Evolutionary conservation across 2,797 vertebrate genomes (phyloP), one percentile per base, ranked within the genome.

Genomic region (Micrastur ruficollis): DNA sequence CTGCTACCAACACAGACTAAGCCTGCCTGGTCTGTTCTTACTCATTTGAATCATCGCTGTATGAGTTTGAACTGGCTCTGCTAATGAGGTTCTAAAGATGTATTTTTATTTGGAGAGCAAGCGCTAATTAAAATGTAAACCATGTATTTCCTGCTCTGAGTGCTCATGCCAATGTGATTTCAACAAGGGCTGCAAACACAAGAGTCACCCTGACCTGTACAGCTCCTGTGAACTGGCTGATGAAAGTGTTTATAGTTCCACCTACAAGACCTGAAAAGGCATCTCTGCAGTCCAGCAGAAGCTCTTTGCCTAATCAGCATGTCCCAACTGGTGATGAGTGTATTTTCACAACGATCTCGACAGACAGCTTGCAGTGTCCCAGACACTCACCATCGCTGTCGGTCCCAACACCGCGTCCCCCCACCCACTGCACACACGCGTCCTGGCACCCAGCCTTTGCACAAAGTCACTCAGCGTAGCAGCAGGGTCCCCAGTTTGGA

Each of bases 371-470:
- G 8, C 55, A 7, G 67, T 1, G 5, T 21, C 75, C 88, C 62
- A 5, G 31, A 7, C 13, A 0, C 55, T 34, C 63, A 16, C 22
- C 26, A 1, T 1, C 1, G 20, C 75, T 12, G 4, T 4, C 3
- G 3, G 27, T 34, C 62, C 67, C 2, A 3, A 8, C 2, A 8
- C 66, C 4, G 1, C 2, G 0, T 29, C 66, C 27, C 42, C 36
- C 20, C 0, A 0, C 16, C 22, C 4, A 1, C 56, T 3, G 22
- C 50, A 7, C 61, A 3, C 62, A 3, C 2, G 0, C 42, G 2
- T 40, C 53, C 55, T 10, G 52, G 34, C 34, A 26, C 14, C 0
- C 4, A 19, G 26, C 9, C 61, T 36, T 38, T 3, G 3, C 61
- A 53, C 36, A 13, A 5, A 63, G 29, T 17, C 76, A 6, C 36